Base-by-base conservation (phyloP, 1,140 invertebrate genomes). In the Bombus impatiens region DNA sequence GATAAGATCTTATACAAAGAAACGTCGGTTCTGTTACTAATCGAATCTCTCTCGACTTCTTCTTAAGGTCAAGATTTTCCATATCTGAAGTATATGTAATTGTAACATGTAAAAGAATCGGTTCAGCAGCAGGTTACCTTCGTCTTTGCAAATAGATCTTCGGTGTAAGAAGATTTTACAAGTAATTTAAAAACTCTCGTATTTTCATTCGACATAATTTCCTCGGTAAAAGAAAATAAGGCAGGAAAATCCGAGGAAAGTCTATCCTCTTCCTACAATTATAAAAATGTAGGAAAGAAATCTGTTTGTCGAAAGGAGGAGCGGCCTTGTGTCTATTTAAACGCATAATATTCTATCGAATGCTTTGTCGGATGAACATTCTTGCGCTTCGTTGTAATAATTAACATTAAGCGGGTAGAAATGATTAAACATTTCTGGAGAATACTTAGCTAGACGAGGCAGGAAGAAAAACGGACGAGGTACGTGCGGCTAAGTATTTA, bases 401-500 rank as follows among this genome's bases (percentile, higher is more conserved):
- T 9, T 44, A 47, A 53, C 32, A 32, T 68, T 57, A 32, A 78
- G 37, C n/a, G 37, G 9, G 42, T 72, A 32, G 81, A 75, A 86
- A 90, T 84, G 86, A 87, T 87, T 78, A 71, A 87, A 88, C 72
- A 86, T 82, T 62, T 75, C 25, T 40, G 5, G 5, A 44, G 74
- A 40, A 77, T 53, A 80, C n/a, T 57, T 47, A 84, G 47, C 22
- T 15, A n/a, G 22, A 15, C 47, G 76, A 32, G 62, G n/a, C n/a
- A 77, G 44, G 13, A 72, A 74, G 80, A 76, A 82, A 53, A n/a
- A 78, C 15, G 85, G 9, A 42, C 47, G 70, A 81, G 67, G 22
- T 70, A 78, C 68, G 79, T 72, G 44, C 53, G 32, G 79, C 47
- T 57, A 75, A 88, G 85, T 86, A 86, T 91, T 91, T 91, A 87